Base-by-base conservation (phyloP, 2,797 vertebrate species). In the Platyrinchus mystaceus region DNA sequence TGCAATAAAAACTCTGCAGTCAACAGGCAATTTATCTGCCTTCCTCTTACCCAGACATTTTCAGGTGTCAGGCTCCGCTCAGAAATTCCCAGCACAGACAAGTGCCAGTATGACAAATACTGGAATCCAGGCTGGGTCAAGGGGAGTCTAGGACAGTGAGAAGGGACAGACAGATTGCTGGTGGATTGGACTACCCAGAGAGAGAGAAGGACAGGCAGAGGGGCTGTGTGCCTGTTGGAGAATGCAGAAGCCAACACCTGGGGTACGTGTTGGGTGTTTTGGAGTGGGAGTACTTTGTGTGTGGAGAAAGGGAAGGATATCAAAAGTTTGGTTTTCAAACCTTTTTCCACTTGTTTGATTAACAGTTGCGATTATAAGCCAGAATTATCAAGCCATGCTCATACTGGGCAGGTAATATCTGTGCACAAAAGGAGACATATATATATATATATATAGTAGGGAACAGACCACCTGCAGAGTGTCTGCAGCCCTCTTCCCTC, bases 241-340 rank as follows among this genome's bases (percentile, higher is more conserved):
- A 43, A 49, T 52, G 27, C 16, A 46, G 67, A 21, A 92, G 7
- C 23, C 3, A 0, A 14, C 1, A 2, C 2, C 26, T 41, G n/a
- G 37, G n/a, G 30, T 73, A 60, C 2, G 5, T 55, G 22, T 43
- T 43, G 39, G 26, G 6, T 59, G 12, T 71, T 71, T 41, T 52
- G 39, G 28, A 43, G 12, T 41, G 37, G 22, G 14, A 76, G n/a
- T 2, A 27, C 62, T 93, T 66, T 67, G 14, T 27, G 22, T 30
- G 13, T 39, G 13, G 18, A 82, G 24, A 67, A 89, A 67, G 23
- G 5, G 12, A 4, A 76, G 18, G 21, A 59, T 76, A 92, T 90
- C 28, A 47, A 14, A 17, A 58, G n/a, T 30, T 10, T 71, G 21
- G 0, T 19, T 89, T 84, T 63, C 16, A 83, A 82, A 44, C 5